Conservation (phyloP, 2,888 invertebrate species). For the Venustoraphidia nigricollis region DNA sequence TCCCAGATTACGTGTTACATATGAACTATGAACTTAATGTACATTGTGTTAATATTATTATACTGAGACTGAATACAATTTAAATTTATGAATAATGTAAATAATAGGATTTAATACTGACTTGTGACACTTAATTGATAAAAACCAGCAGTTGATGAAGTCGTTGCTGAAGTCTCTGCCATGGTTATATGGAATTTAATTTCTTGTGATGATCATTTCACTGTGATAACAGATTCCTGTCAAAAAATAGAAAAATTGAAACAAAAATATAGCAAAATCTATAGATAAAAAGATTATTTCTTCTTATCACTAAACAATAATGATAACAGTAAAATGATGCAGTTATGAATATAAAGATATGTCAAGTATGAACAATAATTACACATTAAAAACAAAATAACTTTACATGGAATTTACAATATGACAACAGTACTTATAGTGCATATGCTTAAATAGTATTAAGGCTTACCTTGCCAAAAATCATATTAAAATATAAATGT, state of each 20-base stretch:
- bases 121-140: conserved; percentile 54
- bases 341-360: background rate
- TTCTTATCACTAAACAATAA: background rate
- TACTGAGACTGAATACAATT: background rate
- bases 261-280: no score
- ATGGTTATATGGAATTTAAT: conserved; percentile 10
- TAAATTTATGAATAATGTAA: background rate
- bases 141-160: conserved; percentile 30
- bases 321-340: background rate
- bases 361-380: no score
- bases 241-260: no score
- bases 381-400: no score
- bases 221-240: no score
- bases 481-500: no score
- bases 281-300: no score
- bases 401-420: no score
- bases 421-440: no score
- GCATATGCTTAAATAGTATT: no score
- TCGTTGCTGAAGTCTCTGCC: conserved; percentile 20
- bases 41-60: background rate
- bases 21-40: background rate
- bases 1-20: background rate
- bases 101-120: conserved; percentile 24
- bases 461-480: no score
- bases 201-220: no score